Evolutionary conservation across 2,888 invertebrate species (phyloP).

Genomic region (Galeopsomyia nigrocyanea): DNA sequence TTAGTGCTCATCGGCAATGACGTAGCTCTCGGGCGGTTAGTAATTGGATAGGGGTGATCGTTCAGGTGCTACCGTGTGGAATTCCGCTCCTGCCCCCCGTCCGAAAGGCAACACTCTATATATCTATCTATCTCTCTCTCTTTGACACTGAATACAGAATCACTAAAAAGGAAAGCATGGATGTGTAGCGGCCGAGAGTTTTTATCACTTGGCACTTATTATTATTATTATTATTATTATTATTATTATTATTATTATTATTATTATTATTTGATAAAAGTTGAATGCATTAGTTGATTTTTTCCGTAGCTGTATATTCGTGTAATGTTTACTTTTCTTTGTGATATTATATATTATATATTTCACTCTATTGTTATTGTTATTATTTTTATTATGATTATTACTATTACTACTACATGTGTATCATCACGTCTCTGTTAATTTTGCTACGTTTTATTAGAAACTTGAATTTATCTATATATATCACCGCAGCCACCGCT

Average conservation of each 20-base stretch:
- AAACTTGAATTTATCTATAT: background rate
- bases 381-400: constrained; percentile 43
- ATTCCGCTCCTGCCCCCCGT: constrained; percentile 22
- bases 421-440: constrained; percentile 44
- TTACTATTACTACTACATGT: constrained; percentile 31
- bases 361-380: constrained; percentile 48
- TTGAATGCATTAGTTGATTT: constrained; percentile 47
- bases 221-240: too few species aligned
- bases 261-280: constrained; percentile 30
- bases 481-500: constrained; percentile 33
- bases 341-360: constrained; percentile 56
- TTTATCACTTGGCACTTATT: too few species aligned
- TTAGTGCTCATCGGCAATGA: constrained; percentile 24
- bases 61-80: constrained; percentile 46
- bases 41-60: constrained; percentile 38
- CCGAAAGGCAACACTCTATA: background rate
- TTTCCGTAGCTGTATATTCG: constrained; percentile 47
- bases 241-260: too few species aligned
- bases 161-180: constrained; percentile 34
- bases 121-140: background rate
- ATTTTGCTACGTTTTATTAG: constrained; percentile 44
- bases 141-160: constrained; percentile 12
- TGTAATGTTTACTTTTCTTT: constrained; percentile 60
- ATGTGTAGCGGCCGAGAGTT: constrained; percentile 26
- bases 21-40: constrained; percentile 13